phyloP scores from a whole-genome alignment of 2,797 vertebrate species.

The Salarias fasciatus region DNA sequence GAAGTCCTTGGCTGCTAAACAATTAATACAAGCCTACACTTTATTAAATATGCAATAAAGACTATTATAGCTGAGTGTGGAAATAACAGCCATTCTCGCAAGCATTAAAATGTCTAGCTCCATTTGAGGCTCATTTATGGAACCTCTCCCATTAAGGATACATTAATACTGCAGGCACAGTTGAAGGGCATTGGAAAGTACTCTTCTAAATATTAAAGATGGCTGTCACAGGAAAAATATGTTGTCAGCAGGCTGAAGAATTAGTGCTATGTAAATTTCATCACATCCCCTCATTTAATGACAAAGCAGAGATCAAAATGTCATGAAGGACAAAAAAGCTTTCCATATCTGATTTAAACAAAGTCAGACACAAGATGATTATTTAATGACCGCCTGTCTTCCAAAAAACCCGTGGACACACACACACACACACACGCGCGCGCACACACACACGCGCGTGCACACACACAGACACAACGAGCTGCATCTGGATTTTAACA shows the following conservation, averaged over 20 bases:
- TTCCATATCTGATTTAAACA: conserved; percentile 75
- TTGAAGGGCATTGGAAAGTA: conserved; percentile 84
- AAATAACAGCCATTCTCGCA: conserved; percentile 77
- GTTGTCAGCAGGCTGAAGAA: conserved; percentile 81
- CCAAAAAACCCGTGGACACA: conserved; percentile 26
- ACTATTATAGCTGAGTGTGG: conserved; percentile 74
- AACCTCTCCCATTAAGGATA: conserved; percentile 80
- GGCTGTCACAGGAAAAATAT: conserved; percentile 81
- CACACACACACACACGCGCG: background rate
- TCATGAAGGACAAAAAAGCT: conserved; percentile 75
- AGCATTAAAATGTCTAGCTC: conserved; percentile 81
- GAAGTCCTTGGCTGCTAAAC: conserved; percentile 77
- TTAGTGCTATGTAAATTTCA: conserved; percentile 82
- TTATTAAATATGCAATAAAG: conserved; percentile 82
- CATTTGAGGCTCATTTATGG: conserved; percentile 82
- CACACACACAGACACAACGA: conserved; percentile 12
- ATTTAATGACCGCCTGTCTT: conserved; percentile 68
- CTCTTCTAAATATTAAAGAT: conserved; percentile 86
- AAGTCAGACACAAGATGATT: conserved; percentile 77
- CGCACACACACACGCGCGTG: too few relatives aligned
- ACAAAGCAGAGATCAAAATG: conserved; percentile 82
- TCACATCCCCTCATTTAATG: conserved; percentile 75
- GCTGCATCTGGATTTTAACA: conserved; percentile 6
- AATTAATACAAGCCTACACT: conserved; percentile 79
- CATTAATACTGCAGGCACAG: conserved; percentile 85